phyloP scores from a whole-genome alignment of 1,140 invertebrate genomes.

The Drosophila tristis region DNA sequence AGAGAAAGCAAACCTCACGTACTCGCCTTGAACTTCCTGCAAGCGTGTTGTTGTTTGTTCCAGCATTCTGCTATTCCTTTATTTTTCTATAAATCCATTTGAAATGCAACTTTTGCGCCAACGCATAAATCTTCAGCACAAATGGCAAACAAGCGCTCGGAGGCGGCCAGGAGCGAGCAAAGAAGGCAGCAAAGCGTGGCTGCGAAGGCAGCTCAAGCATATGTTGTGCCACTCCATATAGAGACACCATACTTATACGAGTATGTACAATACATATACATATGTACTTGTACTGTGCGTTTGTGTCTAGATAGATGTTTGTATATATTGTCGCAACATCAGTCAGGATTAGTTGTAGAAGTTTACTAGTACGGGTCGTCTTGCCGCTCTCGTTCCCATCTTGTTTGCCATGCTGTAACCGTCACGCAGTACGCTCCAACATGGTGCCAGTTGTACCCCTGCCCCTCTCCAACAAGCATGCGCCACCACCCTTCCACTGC shows the following conservation, averaged over 20 bases:
- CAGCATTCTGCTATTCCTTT: slow-evolving; percentile 24
- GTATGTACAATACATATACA: background rate
- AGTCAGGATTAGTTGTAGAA: slow-evolving; percentile 81
- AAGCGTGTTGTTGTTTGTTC: slow-evolving; percentile 15
- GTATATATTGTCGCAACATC: slow-evolving; percentile 81
- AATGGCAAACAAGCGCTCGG: slow-evolving; percentile 64
- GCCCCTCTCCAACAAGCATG: background rate
- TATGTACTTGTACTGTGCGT: slow-evolving; percentile 23
- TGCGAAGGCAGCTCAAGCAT: slow-evolving; percentile 71
- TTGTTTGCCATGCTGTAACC: slow-evolving; percentile 79
- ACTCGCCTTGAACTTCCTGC: slow-evolving; percentile 19
- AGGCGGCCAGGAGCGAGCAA: slow-evolving; percentile 5
- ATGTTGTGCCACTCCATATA: slow-evolving; percentile 63
- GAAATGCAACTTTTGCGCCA: slow-evolving; percentile 76
- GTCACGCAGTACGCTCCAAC: slow-evolving; percentile 74
- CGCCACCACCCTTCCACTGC: slow-evolving; percentile 10
- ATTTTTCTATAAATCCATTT: slow-evolving; percentile 68
- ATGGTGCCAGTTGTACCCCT: slow-evolving; percentile 64
- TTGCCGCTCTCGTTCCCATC: slow-evolving; percentile 51
- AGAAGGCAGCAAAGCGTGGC: slow-evolving; percentile 70
- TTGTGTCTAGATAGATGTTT: slow-evolving; percentile 52
- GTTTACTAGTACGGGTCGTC: slow-evolving; percentile 60
- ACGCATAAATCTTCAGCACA: slow-evolving; percentile 73
- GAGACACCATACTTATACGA: background rate
- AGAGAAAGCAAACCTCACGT: slow-evolving; percentile 16